These are phyloP conservation scores for Drosophila auraria DNA, from an alignment of 1,140 invertebrate species.

Conservation along the genomic window DNA sequence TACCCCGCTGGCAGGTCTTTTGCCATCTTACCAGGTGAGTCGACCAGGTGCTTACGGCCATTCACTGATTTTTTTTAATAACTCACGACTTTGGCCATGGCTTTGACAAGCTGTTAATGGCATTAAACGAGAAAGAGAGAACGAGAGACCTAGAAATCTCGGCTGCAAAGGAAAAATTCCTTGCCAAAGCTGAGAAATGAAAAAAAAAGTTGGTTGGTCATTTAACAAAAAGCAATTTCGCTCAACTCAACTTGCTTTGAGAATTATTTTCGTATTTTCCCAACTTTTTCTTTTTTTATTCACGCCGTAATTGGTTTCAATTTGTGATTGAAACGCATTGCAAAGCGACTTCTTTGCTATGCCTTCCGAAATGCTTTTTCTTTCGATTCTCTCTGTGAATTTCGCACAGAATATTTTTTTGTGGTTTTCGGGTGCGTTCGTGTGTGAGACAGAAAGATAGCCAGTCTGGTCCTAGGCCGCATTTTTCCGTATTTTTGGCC, in stretches of 20 bases:
- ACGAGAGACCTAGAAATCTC: slow-evolving; percentile 22
- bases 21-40: neutral
- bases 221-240: slow-evolving; percentile 56
- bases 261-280: slow-evolving; percentile 38
- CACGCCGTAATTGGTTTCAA: slow-evolving; percentile 44
- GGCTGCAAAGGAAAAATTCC: slow-evolving; percentile 22
- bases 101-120: slow-evolving; percentile 69
- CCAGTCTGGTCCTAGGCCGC: slow-evolving; percentile 16
- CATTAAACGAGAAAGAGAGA: slow-evolving; percentile 44
- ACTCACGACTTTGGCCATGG: slow-evolving; percentile 55
- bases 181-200: slow-evolving; percentile 20
- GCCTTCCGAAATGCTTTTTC: slow-evolving; percentile 4
- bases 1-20: slow-evolving; percentile 3
- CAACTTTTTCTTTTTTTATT: slow-evolving; percentile 26
- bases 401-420: slow-evolving; percentile 2
- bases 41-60: slow-evolving; percentile 39
- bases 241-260: slow-evolving; percentile 40
- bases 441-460: neutral
- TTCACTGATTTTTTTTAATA: slow-evolving; percentile 56
- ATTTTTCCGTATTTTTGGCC: slow-evolving; percentile 16
- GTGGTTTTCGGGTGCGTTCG: slow-evolving; percentile 9
- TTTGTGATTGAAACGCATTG: slow-evolving; percentile 51
- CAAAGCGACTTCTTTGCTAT: slow-evolving; percentile 29
- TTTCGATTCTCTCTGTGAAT: slow-evolving; percentile 4
- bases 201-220: slow-evolving; percentile 46